Percentiles rank a stretch among this genome's conserved stretches.
These are phyloP conservation scores for Bathybates hornii DNA, from an alignment of 2,113 vertebrate genomes.

Conservation along the genomic window DNA sequence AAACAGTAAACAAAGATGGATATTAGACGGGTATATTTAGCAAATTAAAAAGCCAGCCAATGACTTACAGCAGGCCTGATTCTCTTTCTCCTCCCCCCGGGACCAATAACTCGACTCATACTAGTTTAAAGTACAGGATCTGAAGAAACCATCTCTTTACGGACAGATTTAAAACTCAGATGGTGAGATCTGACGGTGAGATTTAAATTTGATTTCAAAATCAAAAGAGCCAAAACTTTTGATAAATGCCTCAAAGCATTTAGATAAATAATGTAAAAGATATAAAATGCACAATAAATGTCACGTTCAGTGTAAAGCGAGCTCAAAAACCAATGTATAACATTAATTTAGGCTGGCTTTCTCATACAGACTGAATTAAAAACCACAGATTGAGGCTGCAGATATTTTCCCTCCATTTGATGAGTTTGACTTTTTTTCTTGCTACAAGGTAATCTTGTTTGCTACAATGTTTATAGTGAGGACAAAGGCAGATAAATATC, in stretches of 20 bases:
- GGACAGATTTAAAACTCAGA: not conserved
- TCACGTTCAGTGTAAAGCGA: not conserved
- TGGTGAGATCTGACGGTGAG: fast-evolving
- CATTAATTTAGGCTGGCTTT: not conserved
- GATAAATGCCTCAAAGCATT: not conserved
- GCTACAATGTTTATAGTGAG: not conserved
- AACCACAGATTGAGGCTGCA: not conserved
- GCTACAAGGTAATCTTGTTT: fast-evolving
- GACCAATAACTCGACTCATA: not conserved
- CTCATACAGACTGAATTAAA: not conserved
- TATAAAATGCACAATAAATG: not conserved
- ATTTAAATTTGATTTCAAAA: not conserved
- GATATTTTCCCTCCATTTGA: not conserved
- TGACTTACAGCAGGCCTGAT: not conserved
- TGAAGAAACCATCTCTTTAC: not conserved
- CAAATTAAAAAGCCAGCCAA: not conserved
- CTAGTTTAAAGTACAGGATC: not conserved
- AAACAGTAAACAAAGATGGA: not conserved
- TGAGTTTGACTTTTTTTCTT: not conserved
- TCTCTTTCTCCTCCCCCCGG: not conserved
- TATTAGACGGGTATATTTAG: not conserved
- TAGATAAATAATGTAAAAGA: not conserved
- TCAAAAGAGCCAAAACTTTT: not conserved
- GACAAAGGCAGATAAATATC: not conserved
- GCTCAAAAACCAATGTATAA: not conserved